phyloP scores from a whole-genome alignment of 2,888 invertebrate species.

The Galeopsomyia nigrocyanea region DNA sequence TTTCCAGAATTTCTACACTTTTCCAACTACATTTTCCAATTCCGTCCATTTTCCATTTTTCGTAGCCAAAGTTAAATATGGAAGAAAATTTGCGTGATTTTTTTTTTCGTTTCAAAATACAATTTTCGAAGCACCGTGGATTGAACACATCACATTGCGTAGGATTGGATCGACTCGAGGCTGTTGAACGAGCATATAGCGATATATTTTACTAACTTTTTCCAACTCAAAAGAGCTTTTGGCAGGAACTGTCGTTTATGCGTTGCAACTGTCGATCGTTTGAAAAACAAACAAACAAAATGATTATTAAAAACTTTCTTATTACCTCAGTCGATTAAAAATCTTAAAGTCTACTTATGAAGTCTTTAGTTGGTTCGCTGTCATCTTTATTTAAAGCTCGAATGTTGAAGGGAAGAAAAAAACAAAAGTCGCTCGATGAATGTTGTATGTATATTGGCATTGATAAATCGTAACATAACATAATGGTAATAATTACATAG shows the following conservation, averaged over 20 bases:
- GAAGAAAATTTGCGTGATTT: slow-evolving; percentile 6
- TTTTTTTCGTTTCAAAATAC: slow-evolving; percentile 26
- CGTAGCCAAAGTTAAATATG: slow-evolving; percentile 11
- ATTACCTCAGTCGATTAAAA: slow-evolving; percentile 37
- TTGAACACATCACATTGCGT: slow-evolving; percentile 40
- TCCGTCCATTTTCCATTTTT: too few species aligned
- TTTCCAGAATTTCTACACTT: slow-evolving; percentile 2
- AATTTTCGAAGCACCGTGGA: slow-evolving; percentile 39
- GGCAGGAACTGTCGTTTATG: slow-evolving; percentile 43
- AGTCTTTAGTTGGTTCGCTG: slow-evolving; percentile 28
- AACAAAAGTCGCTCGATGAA: slow-evolving; percentile 61
- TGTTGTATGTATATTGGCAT: slow-evolving; percentile 68
- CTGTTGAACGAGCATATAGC: slow-evolving; percentile 30
- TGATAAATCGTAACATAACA: slow-evolving; percentile 68
- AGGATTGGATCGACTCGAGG: slow-evolving; percentile 37
- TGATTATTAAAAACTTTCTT: slow-evolving; percentile 30
- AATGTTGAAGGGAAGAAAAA: slow-evolving; percentile 39
- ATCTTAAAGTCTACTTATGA: slow-evolving; percentile 36
- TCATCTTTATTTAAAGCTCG: slow-evolving; percentile 24
- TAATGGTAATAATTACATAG: slow-evolving; percentile 66
- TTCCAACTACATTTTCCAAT: background rate
- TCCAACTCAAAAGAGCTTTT: slow-evolving; percentile 40
- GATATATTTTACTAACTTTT: slow-evolving; percentile 21
- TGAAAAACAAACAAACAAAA: slow-evolving; percentile 34
- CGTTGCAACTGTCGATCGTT: slow-evolving; percentile 36